Evolutionary conservation across 1,140 invertebrate genomes (phyloP).

Genomic region (Lepidurus packardi): DNA sequence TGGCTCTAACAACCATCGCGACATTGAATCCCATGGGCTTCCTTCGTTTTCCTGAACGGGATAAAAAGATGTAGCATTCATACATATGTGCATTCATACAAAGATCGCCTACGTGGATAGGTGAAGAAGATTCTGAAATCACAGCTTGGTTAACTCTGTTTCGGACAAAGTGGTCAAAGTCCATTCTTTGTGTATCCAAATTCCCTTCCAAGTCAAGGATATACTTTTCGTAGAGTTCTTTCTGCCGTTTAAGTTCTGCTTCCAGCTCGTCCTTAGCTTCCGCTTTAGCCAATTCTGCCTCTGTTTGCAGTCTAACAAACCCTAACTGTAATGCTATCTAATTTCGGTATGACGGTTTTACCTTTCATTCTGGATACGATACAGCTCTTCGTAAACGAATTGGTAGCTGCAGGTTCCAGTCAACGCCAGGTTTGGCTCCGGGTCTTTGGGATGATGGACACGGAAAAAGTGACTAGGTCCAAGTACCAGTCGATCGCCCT

Average conservation of each 20-base stretch:
- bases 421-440: constrained; percentile 39
- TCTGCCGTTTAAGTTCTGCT: background rate
- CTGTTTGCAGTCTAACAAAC: constrained; percentile 42
- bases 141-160: background rate
- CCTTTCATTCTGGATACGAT: constrained; percentile 55
- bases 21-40: background rate
- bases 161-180: background rate
- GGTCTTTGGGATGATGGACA: constrained; percentile 49
- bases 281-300: constrained; percentile 47
- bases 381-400: constrained; percentile 57
- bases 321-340: background rate
- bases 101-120: background rate
- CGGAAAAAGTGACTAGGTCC: constrained; percentile 63
- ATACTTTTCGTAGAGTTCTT: background rate
- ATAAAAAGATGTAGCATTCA: background rate
- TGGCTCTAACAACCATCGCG: background rate
- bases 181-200: background rate
- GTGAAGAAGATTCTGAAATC: background rate
- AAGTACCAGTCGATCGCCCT: constrained; percentile 60
- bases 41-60: background rate
- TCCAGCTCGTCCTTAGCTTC: background rate
- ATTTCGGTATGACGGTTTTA: constrained; percentile 34
- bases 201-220: background rate
- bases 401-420: constrained; percentile 53
- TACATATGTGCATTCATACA: background rate